phyloP scores from a whole-genome alignment of 2,797 vertebrate genomes.

The Gallinago stenura region DNA sequence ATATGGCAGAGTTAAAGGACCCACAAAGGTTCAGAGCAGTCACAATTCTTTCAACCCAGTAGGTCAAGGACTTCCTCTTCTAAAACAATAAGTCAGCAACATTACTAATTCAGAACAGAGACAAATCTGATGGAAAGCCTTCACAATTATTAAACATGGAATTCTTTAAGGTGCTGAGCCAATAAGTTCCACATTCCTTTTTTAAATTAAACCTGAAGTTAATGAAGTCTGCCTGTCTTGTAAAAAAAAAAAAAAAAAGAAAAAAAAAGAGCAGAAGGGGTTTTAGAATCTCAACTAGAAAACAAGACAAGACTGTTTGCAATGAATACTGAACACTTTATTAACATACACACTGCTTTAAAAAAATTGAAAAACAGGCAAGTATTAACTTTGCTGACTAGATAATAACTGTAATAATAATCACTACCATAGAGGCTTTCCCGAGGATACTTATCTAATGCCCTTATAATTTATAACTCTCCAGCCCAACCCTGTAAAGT shows the following conservation, averaged over 20 bases:
- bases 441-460: conserved; percentile 49
- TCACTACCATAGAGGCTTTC: conserved; percentile 57
- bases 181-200: conserved; percentile 75
- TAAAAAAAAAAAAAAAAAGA: neutral
- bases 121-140: conserved; percentile 77
- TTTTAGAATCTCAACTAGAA: conserved; percentile 70
- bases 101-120: conserved; percentile 82
- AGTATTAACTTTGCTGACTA: conserved; percentile 69
- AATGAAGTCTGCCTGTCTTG: conserved; percentile 79
- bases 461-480: conserved; percentile 47
- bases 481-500: neutral
- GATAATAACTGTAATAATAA: conserved; percentile 63
- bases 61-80: conserved; percentile 84
- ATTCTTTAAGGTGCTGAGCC: conserved; percentile 80
- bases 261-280: conserved; percentile 50
- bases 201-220: conserved; percentile 82
- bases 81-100: conserved; percentile 84
- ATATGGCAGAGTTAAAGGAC: conserved; percentile 79
- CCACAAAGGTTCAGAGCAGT: conserved; percentile 81
- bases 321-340: conserved; percentile 77
- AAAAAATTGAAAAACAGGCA: conserved; percentile 38
- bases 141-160: conserved; percentile 80
- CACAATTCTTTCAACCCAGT: conserved; percentile 81
- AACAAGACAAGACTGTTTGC: conserved; percentile 71
- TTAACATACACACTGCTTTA: conserved; percentile 56